phyloP scores from a whole-genome alignment of 1,140 invertebrate genomes.

The Chrysomallon squamiferum region DNA sequence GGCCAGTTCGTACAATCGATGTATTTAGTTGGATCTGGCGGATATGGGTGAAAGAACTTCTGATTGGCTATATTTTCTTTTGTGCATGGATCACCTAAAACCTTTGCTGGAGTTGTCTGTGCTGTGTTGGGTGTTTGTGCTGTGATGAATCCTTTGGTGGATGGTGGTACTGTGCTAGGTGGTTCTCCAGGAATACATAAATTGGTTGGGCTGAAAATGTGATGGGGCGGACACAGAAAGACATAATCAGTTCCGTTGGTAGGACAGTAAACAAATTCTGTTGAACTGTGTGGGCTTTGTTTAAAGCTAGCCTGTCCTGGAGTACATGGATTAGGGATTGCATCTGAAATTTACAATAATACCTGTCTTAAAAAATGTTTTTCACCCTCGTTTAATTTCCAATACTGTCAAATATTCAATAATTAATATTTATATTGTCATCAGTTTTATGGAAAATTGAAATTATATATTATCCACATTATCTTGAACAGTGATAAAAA shows the following conservation, averaged over 20 bases:
- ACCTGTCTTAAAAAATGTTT: no score
- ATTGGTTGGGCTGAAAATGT: not conserved
- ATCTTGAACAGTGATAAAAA: not conserved
- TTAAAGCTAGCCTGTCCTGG: not conserved
- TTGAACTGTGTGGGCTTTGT: not conserved
- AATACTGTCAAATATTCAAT: not conserved
- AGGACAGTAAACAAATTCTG: not conserved
- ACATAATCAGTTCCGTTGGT: not conserved
- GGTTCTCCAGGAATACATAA: not conserved
- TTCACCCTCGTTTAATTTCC: no score
- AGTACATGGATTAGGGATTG: not conserved
- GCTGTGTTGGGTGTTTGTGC: not conserved
- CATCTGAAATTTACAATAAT: not conserved
- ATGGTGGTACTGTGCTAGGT: not conserved
- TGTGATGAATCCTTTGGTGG: not conserved
- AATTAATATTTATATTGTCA: not conserved
- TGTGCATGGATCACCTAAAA: not conserved
- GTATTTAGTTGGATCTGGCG: conserved; percentile 13
- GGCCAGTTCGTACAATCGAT: conserved; percentile 20
- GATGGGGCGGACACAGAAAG: not conserved
- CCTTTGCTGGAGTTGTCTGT: not conserved
- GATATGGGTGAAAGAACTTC: conserved; percentile 14
- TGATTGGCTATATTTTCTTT: conserved; percentile 23
- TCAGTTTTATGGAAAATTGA: not conserved
- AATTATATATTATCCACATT: not conserved